phyloP scores from a whole-genome alignment of 2,888 invertebrate species.

The Drosophila neutralis region DNA sequence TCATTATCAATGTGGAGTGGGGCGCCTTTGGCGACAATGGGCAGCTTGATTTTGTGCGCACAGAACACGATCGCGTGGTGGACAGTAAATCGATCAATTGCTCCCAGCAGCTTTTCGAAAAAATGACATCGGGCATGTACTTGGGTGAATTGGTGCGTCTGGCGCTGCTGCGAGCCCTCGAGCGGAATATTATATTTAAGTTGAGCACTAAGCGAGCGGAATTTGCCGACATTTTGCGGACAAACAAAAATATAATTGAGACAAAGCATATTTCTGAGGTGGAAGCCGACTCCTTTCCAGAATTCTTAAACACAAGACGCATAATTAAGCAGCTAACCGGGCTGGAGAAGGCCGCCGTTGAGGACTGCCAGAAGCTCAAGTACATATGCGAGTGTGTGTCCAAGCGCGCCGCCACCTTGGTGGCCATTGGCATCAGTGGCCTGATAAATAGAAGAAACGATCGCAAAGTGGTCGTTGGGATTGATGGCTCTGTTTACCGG shows the following conservation, averaged over 20 bases:
- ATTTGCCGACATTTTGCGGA: conserved; percentile 50
- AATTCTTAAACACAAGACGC: conserved; percentile 90
- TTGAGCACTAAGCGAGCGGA: conserved; percentile 49
- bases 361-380: conserved; percentile 95
- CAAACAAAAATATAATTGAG: conserved; percentile 90
- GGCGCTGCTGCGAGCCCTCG: conserved; percentile 91
- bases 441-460: conserved; percentile 95
- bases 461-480: conserved; percentile 95
- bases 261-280: conserved; percentile 99
- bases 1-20: conserved; percentile 98
- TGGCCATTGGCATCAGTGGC: conserved; percentile 94
- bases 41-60: conserved; percentile 92
- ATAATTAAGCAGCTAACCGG: conserved; percentile 91
- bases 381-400: conserved; percentile 96
- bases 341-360: conserved; percentile 88
- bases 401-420: conserved; percentile 95
- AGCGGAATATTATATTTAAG: conserved; percentile 86
- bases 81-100: conserved; percentile 93
- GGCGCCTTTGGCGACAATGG: conserved; percentile 98
- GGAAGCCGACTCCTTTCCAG: conserved; percentile 92
- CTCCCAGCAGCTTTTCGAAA: conserved; percentile 94
- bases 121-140: conserved; percentile 99
- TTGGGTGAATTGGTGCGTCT: conserved; percentile 97
- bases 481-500: conserved; percentile 98
- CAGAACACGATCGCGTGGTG: conserved; percentile 92